Evolutionary conservation across 2,113 vertebrate species (phyloP).

Genomic region (Emydocephalus ijimae): DNA sequence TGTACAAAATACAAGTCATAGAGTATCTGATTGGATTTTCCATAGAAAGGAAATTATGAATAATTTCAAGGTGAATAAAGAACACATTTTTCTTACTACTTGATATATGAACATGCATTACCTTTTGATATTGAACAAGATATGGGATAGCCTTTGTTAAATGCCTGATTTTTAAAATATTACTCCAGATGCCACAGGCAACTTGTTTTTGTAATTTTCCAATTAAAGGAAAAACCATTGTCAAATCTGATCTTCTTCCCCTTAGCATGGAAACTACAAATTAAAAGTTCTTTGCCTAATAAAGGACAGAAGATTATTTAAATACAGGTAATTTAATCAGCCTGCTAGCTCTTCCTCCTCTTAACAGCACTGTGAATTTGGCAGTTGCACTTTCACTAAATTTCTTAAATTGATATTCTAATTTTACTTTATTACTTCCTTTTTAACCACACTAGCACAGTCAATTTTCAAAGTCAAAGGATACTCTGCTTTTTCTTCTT

Average conservation of each 20-base stretch:
- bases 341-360: not conserved
- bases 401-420: constrained; percentile 47
- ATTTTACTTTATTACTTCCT: constrained; percentile 67
- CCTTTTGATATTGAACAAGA: not conserved
- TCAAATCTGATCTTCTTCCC: not conserved
- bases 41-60: not conserved
- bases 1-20: not conserved
- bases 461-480: constrained; percentile 58
- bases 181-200: not conserved
- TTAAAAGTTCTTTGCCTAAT: not conserved
- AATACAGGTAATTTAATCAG: constrained; percentile 28
- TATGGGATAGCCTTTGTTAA: not conserved
- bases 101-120: not conserved
- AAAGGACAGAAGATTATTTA: not conserved
- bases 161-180: not conserved
- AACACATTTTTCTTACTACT: not conserved
- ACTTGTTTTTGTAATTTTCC: not conserved
- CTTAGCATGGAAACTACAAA: not conserved
- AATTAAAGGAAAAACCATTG: not conserved
- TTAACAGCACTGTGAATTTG: not conserved
- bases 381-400: constrained; percentile 42
- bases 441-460: constrained; percentile 58
- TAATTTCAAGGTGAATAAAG: not conserved
- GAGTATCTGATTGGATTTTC: not conserved
- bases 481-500: constrained; percentile 56